Base-by-base conservation (phyloP, 30 jellyfish, hydroid and myxozoan genomes). In the Catostylus mosaicus region DNA sequence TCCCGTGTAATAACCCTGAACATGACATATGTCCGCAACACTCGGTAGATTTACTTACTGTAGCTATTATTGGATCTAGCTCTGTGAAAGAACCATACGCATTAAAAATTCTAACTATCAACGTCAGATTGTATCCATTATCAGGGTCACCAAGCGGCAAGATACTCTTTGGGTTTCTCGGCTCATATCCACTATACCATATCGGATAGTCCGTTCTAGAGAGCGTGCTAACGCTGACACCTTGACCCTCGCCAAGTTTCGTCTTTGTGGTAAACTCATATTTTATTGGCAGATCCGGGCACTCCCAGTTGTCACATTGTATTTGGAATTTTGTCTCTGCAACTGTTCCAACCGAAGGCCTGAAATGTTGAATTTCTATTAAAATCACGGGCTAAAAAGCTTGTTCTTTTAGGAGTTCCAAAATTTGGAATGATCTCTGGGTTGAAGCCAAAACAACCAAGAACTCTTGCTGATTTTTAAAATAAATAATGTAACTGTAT, bases 101-200 rank as follows among this genome's bases (percentile, higher is more conserved):
- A 59, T 87, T 82, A 79, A 38, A 52, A 29, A 91, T 65, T 63
- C 98, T 43, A 24, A 84, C 82, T 9, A 73, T 50, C 64, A 91
- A 23, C 27, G 59, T 37, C 16, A 91, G 32, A 3, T 87, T 72
- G 90, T 77, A 91, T 33, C 70, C 77, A 22, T 85, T 63, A 10
- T 12, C 67, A 5, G 88, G 73, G 40, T 77, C 85, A 4, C 98
- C 98, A 19, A 83, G 73, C 4, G 96, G 96, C 18, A 91, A 73
- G 12, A 84, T 67, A 56, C 45, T 33, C 30, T 80, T 40, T 16
- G 94, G 84, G 30, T 76, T 60, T 52, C 85, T 36, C 26, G 98
- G 96, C 57, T 71, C 86, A 33, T 71, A 69, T 12, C 90, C 90
- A 22, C 75, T 38, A 57, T 85, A 84, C 90, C 94, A 79, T 35